Base-by-base conservation (phyloP, 1,140 invertebrate species). In the Trichomalopsis sarcophagae region DNA sequence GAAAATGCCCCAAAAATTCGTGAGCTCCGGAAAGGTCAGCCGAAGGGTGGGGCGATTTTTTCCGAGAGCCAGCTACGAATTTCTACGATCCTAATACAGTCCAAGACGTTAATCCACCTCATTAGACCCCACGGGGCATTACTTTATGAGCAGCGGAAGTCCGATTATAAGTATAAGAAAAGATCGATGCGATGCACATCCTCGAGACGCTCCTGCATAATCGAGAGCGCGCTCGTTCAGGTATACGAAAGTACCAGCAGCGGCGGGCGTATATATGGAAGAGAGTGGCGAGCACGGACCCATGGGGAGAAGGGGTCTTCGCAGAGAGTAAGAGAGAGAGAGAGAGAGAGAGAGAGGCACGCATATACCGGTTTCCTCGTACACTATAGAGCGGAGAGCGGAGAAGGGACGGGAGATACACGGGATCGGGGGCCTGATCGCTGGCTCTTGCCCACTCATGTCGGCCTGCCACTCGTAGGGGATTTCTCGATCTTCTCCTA, bases 71-170 rank as follows among this genome's bases (percentile, higher is more conserved):
- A 36, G 7, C 73, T 75, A 14, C 33, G 23, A 2, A 47, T 17
- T 85, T 69, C 84, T 85, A 66, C 47, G 66, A 62, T 79, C 87
- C 87, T 88, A 86, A 84, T 88, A 88, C 86, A 14, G 13, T 14
- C 79, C 68, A 82, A 87, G 86, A 87, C 85, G 85, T 82, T 87
- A 87, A 87, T 87, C 86, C 82, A 80, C 84, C 75, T 86, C 86
- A 88, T 88, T 88, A 87, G 83, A 47, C 40, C 1, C 11, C 44
- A 23, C 17, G 62, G 27, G 27, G 27, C 27, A 27, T 27, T 27
- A 27, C 21, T 11, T 55, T 50, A 21, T 14, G 76, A 55, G 50
- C 11, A 30, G 73, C 11, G 36, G 73, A 14, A 36, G 30, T 13
- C 69, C 55, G 17, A n/a, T 3, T 13, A 17, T 1, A 62, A 21